Base-by-base conservation (phyloP, 1,140 invertebrate genomes). In the Pseudomyrmex gracilis region DNA sequence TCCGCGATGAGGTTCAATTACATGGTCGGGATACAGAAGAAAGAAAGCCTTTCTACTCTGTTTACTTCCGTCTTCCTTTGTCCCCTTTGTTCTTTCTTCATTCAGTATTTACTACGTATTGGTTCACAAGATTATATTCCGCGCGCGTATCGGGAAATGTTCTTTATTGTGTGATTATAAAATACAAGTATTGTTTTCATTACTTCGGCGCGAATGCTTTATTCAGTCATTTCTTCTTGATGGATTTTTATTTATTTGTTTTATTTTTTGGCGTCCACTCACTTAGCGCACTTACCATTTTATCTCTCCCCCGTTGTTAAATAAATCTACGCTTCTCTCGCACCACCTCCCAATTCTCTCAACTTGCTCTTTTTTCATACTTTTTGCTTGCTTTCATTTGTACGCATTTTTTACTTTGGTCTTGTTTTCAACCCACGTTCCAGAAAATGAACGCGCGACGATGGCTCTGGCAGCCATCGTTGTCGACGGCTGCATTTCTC, bases 361-460 rank as follows among this genome's bases (percentile, higher is more conserved):
- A 43, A 4, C 24, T n/a, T 34, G 34, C 43, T 22, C 34, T 64
- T 10, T 2, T 47, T 49, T 51, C 49, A 4, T 4, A 13, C 47
- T 20, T 53, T 47, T 64, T 45, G 49, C 74, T 17, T 45, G 49
- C 45, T 66, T 73, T 85, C 84, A 89, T 89, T 85, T 63, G 51
- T 17, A 84, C 61, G 61, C 63, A 68, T 85, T 82, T 90, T 87
- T 89, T 77, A 80, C 87, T 87, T 87, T 78, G 76, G 73, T 71
- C 85, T 86, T n/a, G 57, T 34, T 34, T 34, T 34, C 43, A 22
- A 74, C 71, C 34, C 51, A 67, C 61, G 73, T 7, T 63, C 34
- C 34, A 24, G 68, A 66, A 85, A 89, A 83, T 78, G 58, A 87
- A 67, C 53, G 63, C 49, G 73, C 68, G 57, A 77, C 85, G 85